These are phyloP conservation scores for Bhutanitis thaidina DNA, from an alignment of 2,888 invertebrate species.

Conservation along the genomic window DNA sequence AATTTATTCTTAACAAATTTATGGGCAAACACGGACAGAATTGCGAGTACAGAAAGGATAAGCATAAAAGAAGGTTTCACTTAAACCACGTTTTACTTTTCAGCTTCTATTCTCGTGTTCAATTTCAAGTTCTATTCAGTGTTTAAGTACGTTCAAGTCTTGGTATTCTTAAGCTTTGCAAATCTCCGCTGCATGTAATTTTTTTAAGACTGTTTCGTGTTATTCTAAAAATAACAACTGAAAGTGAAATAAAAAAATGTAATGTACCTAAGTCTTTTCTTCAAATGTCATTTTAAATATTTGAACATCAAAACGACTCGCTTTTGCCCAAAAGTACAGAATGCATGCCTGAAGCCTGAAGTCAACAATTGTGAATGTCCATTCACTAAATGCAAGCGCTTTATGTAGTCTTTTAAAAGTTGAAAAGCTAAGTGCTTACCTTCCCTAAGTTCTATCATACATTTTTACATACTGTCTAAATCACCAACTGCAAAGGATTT, in stretches of 20 bases:
- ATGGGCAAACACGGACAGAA: too few relatives aligned
- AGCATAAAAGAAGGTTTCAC: too few relatives aligned
- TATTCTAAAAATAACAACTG: constrained; percentile 2
- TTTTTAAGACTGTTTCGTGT: constrained; percentile 3
- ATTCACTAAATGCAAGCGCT: constrained; percentile 75
- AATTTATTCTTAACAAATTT: too few relatives aligned
- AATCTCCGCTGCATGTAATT: neutral
- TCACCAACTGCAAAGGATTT: neutral
- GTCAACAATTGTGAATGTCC: constrained; percentile 66
- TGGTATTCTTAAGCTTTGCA: constrained; percentile 5
- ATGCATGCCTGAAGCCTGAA: constrained; percentile 64
- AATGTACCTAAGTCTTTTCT: constrained; percentile 20
- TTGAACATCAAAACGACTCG: constrained; percentile 41
- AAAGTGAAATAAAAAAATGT: constrained; percentile 10
- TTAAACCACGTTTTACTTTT: too few relatives aligned
- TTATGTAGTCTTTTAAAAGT: constrained; percentile 7
- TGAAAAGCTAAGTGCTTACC: constrained; percentile 17
- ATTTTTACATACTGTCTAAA: constrained; percentile 9
- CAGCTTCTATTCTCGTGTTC: neutral
- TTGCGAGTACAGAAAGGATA: too few relatives aligned
- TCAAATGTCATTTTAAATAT: constrained; percentile 31
- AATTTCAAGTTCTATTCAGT: too few relatives aligned
- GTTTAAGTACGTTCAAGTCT: too few relatives aligned
- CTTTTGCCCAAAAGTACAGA: constrained; percentile 40
- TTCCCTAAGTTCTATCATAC: constrained; percentile 13